Percentiles rank a stretch among this genome's conserved stretches.
Evolutionary conservation across 1,140 invertebrate species (phyloP).

Genomic region (Amphibalanus amphitrite): DNA sequence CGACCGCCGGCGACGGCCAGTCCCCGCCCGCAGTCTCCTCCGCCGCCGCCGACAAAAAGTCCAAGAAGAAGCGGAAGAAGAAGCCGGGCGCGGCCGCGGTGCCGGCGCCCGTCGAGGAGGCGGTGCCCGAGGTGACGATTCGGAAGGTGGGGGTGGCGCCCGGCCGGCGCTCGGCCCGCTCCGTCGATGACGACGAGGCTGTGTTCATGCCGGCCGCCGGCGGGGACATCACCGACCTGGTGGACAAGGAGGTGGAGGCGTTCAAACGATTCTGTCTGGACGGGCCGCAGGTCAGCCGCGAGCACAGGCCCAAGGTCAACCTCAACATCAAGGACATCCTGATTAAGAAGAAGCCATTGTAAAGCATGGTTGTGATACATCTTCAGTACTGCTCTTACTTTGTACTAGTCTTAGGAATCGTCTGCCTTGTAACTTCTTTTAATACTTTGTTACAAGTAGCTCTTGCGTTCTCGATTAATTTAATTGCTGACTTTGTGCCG

Average conservation of each 20-base stretch:
- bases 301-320: slow-evolving; percentile 43
- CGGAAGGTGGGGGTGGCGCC: slow-evolving; percentile 16
- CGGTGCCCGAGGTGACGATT: slow-evolving; percentile 18
- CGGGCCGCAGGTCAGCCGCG: slow-evolving; percentile 41
- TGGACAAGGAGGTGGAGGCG: slow-evolving; percentile 51
- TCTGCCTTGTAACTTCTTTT: slow-evolving; percentile 1
- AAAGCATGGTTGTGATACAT: background rate
- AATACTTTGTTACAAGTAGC: background rate
- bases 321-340: slow-evolving; percentile 54
- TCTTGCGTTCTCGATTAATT: background rate
- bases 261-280: slow-evolving; percentile 61
- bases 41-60: background rate
- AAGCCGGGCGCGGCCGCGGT: background rate
- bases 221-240: background rate
- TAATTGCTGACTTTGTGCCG: background rate
- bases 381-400: background rate
- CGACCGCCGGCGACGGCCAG: background rate
- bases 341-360: slow-evolving; percentile 33
- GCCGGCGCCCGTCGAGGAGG: background rate
- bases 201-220: slow-evolving; percentile 4
- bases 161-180: background rate
- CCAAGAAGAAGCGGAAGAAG: slow-evolving; percentile 6
- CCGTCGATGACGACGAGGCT: background rate
- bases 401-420: slow-evolving; percentile 1
- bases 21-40: background rate